These are phyloP conservation scores for Ephestia elutella DNA, from an alignment of 1,140 invertebrate species.

Conservation along the genomic window DNA sequence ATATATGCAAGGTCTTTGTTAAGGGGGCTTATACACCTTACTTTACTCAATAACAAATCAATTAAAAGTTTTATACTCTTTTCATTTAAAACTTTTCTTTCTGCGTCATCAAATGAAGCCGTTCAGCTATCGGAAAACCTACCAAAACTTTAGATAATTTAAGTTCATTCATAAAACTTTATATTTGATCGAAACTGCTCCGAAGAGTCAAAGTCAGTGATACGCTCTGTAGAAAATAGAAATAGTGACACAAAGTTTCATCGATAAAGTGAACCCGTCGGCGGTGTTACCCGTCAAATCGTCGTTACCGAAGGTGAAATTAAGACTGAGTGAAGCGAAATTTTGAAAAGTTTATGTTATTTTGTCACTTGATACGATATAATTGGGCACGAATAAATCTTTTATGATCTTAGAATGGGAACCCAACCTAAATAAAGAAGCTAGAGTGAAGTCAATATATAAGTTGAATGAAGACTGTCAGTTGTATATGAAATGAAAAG, in stretches of 20 bases:
- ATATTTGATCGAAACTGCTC: constrained; percentile 1
- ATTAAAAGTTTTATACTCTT: no score
- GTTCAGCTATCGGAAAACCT: neutral
- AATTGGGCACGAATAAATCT: no score
- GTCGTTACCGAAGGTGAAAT: neutral
- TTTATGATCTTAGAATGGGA: no score
- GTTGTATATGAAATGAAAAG: no score
- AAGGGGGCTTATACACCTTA: no score
- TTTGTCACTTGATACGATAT: no score
- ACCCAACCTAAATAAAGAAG: no score
- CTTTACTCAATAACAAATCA: no score
- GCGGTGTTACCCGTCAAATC: constrained; percentile 44
- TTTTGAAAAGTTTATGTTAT: neutral
- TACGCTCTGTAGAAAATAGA: neutral
- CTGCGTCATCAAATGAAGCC: neutral
- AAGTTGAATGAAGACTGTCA: no score
- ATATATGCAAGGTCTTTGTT: no score
- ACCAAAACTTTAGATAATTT: constrained; percentile 4
- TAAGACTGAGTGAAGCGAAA: neutral
- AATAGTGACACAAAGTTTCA: constrained; percentile 30
- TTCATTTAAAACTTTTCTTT: neutral
- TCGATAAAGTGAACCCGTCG: constrained; percentile 33
- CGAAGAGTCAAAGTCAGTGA: constrained; percentile 1
- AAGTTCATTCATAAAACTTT: constrained; percentile 5
- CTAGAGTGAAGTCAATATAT: no score